phyloP scores from a whole-genome alignment of 2,797 vertebrate genomes.

The Neosalanx taihuensis region DNA sequence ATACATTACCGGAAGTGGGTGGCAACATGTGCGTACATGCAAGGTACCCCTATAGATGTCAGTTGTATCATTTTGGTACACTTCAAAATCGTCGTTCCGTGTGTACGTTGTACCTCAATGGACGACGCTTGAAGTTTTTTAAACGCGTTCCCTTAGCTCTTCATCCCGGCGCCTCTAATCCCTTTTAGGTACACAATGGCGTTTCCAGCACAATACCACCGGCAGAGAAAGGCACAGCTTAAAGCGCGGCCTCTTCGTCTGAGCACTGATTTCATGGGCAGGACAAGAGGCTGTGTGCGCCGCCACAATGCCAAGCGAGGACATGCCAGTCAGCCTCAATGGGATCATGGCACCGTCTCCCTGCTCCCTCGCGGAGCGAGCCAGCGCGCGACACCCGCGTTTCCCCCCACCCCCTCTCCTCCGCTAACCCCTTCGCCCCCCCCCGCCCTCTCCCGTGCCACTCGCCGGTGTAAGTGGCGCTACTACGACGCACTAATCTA shows the following conservation, averaged over 20 bases:
- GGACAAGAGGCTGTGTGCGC: slow-evolving; percentile 30
- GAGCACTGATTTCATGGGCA: slow-evolving; percentile 67
- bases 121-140: slow-evolving; percentile 52
- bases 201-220: slow-evolving; percentile 61
- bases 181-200: slow-evolving; percentile 65
- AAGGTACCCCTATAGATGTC: background rate
- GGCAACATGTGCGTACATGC: background rate
- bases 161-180: slow-evolving; percentile 61
- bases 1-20: background rate
- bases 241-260: slow-evolving; percentile 65
- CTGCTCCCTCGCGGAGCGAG: slow-evolving; percentile 16
- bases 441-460: slow-evolving; percentile 12
- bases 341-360: slow-evolving; percentile 46
- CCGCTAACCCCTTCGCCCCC: background rate
- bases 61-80: slow-evolving; percentile 1
- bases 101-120: slow-evolving; percentile 48
- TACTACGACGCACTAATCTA: slow-evolving; percentile 57
- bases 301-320: slow-evolving; percentile 14
- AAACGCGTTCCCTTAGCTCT: slow-evolving; percentile 55
- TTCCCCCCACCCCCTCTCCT: background rate
- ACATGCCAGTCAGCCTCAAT: slow-evolving; percentile 54
- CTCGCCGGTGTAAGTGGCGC: slow-evolving; percentile 39
- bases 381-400: slow-evolving; percentile 1
- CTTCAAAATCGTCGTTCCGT: slow-evolving; percentile 36
- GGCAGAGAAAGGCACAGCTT: slow-evolving; percentile 61